A percentile compares a stretch with the other conserved stretches of the same genome.
These are phyloP conservation scores for Apis mellifera DNA, from an alignment of 1,140 invertebrate species.

Conservation along the genomic window DNA sequence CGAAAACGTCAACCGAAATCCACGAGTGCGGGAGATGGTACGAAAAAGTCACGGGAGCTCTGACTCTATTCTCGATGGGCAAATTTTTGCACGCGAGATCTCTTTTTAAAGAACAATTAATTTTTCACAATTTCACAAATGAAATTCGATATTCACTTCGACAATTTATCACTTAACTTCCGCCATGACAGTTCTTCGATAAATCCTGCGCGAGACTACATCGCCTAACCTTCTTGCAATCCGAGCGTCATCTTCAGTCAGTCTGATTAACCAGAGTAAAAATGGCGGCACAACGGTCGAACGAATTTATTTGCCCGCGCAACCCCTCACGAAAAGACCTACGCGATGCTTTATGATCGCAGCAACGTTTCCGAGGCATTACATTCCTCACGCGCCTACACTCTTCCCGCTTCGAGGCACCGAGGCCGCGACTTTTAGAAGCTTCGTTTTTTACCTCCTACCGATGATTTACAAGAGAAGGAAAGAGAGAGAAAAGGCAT, in stretches of 20 bases:
- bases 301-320: slow-evolving; percentile 38
- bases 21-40: not conserved
- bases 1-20: not conserved
- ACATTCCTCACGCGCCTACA: slow-evolving; percentile 61
- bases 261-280: not conserved
- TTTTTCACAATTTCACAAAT: not conserved
- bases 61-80: slow-evolving; percentile 16
- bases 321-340: slow-evolving; percentile 42
- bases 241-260: not conserved
- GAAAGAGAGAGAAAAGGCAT: no score
- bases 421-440: slow-evolving; percentile 15
- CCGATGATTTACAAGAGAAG: not conserved
- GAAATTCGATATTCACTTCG: no score
- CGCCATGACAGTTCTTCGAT: not conserved
- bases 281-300: not conserved
- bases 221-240: not conserved
- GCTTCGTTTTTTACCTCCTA: slow-evolving; percentile 36
- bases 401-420: slow-evolving; percentile 32
- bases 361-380: slow-evolving; percentile 47
- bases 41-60: slow-evolving; percentile 21
- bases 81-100: not conserved
- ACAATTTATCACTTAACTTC: not conserved
- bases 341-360: slow-evolving; percentile 60
- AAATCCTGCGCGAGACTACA: not conserved
- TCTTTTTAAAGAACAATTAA: not conserved